Conservation (phyloP, 2,113 vertebrate species). For the Eretmodus cyanostictus region DNA sequence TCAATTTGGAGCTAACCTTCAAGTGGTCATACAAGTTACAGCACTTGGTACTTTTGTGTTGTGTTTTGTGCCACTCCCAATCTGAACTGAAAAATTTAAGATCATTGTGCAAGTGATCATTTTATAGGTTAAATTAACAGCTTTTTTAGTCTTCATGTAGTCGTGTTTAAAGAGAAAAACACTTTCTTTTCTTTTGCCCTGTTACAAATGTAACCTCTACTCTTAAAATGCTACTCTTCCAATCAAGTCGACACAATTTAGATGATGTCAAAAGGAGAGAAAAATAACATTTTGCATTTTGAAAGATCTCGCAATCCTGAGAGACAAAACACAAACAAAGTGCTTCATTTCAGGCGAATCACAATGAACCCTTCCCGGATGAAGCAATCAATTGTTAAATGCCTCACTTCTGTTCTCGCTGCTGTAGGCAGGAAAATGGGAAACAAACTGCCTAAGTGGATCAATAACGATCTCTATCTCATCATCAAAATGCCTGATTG, state of each 20-base stretch:
- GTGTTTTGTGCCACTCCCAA: neutral
- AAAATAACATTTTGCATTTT: neutral
- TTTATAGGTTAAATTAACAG: neutral
- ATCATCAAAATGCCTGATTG: slow-evolving; percentile 48
- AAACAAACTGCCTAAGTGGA: slow-evolving; percentile 37
- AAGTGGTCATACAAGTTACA: neutral
- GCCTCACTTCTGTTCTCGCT: slow-evolving; percentile 1
- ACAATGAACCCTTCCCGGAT: slow-evolving; percentile 5
- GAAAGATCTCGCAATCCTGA: neutral
- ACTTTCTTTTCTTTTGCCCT: neutral
- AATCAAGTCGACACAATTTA: neutral
- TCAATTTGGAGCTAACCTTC: neutral
- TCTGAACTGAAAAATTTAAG: neutral
- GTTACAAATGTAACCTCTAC: neutral
- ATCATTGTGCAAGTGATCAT: neutral
- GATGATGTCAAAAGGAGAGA: neutral
- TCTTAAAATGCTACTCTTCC: neutral
- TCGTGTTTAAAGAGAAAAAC: neutral
- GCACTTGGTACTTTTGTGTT: neutral
- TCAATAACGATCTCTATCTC: slow-evolving; percentile 42
- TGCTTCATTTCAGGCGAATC: slow-evolving; percentile 20
- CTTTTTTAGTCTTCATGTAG: neutral
- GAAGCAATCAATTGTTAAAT: slow-evolving; percentile 37
- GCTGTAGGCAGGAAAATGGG: slow-evolving; percentile 11
- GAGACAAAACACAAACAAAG: slow-evolving; percentile 1